phyloP scores from a whole-genome alignment of 92 coral and sea anemone species.

The Actinernus sp. region DNA sequence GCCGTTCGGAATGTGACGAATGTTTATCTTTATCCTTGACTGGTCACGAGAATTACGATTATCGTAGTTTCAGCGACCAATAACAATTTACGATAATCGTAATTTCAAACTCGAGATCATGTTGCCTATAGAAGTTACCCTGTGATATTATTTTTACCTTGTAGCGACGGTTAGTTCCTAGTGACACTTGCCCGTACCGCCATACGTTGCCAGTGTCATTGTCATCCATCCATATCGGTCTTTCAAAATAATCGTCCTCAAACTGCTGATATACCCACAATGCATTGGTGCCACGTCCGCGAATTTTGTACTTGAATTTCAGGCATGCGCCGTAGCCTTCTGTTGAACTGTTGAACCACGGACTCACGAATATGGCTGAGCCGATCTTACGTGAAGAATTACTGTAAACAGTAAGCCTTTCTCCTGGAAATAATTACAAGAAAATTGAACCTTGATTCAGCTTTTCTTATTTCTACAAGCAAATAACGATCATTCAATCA shows the following conservation, averaged over 20 bases:
- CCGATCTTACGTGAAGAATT: background rate
- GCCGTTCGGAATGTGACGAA: too few species aligned
- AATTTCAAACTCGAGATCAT: too few species aligned
- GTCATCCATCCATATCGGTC: conserved; percentile 55
- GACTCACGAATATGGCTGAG: conserved; percentile 18
- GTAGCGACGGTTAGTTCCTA: conserved; percentile 35
- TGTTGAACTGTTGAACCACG: conserved; percentile 19
- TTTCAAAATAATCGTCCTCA: too few species aligned
- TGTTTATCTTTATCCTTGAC: too few species aligned
- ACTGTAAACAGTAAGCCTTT: conserved; percentile 15
- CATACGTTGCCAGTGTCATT: conserved; percentile 11
- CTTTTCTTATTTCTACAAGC: too few species aligned
- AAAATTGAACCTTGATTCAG: too few species aligned
- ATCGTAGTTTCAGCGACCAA: too few species aligned
- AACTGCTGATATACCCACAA: conserved; percentile 22
- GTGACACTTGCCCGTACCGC: conserved; percentile 62
- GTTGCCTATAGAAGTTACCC: too few species aligned
- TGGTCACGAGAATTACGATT: too few species aligned
- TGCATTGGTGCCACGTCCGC: conserved; percentile 17
- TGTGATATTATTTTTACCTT: conserved; percentile 20
- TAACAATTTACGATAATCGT: too few species aligned
- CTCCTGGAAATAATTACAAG: too few species aligned
- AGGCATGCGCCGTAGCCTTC: conserved; percentile 40
- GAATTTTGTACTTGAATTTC: conserved; percentile 32
- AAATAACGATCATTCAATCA: too few species aligned